Base-by-base conservation (phyloP, 1,140 invertebrate species). In the Calephelis virginiensis region DNA sequence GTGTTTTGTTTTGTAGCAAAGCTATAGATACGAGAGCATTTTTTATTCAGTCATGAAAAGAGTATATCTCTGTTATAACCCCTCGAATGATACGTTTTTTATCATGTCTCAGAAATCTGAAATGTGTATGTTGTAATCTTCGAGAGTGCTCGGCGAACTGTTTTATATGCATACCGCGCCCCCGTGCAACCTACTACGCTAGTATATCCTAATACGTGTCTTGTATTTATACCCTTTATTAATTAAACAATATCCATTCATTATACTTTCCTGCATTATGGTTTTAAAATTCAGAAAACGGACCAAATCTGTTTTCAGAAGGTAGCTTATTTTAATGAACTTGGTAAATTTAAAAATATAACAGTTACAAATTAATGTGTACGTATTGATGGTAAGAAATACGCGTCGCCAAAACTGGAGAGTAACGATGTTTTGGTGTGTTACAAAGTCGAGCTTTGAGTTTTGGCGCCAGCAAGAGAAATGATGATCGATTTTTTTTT, bases 81-180 rank as follows among this genome's bases (percentile, higher is more conserved):
- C 49, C 50, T 49, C 64, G 43, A 17, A 65, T 65, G 64, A 65
- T 65, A 65, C 48, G 64, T 59, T 65, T 65, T 64, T 65, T 65
- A 65, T 65, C 64, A 65, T 65, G 64, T 65, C 64, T 65, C 56
- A 65, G 64, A 65, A 59, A 65, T 65, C 64, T 59, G 64, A 65
- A 59, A 65, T 59, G 64, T 59, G 53, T 56, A 53, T 53, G 50
- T 53, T 11, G 64, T 56, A 65, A 65, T 65, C 64, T 59, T n/a
- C 14, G 40, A 56, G 50, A 65, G 64, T 65, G 64, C 64, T 59
- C 64, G 49, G 62, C 62, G 62, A 49, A 65, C 49, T 45, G 63
- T 12, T 65, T 65, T 43, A 50, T 65, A 65, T 65, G 63, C 43
- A 48, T 38, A 17, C 13, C 38, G 43, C 48, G 40, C 48, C 13